Conservation (phyloP, 2,113 vertebrate species). For the Ornithorhynchus anatinus region DNA sequence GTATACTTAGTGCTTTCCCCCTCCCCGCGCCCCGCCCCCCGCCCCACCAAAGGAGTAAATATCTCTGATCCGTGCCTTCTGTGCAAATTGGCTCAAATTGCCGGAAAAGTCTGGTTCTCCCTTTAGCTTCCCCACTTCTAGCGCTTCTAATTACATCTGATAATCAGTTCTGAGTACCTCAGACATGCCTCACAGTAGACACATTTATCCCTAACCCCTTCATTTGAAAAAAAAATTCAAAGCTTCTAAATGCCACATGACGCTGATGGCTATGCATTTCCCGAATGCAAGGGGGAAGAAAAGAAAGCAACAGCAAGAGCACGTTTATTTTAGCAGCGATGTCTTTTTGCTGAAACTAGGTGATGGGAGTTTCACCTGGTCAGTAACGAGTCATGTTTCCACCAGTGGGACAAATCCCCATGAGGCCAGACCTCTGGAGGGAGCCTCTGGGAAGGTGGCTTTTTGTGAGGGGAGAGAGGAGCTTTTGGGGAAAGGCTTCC, state of each 20-base stretch:
- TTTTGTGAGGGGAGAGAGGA: too few relatives aligned
- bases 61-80: neutral
- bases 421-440: too few relatives aligned
- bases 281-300: slow-evolving; percentile 4
- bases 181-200: slow-evolving; percentile 46
- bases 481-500: too few relatives aligned
- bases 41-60: neutral
- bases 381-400: too few relatives aligned
- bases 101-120: slow-evolving; percentile 20
- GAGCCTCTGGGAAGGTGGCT: too few relatives aligned
- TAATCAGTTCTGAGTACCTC: slow-evolving; percentile 51
- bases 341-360: too few relatives aligned
- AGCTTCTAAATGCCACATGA: slow-evolving; percentile 26
- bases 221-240: slow-evolving; percentile 38
- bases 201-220: slow-evolving; percentile 18
- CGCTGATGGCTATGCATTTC: slow-evolving; percentile 33
- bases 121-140: slow-evolving; percentile 26
- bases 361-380: too few relatives aligned
- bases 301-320: too few relatives aligned
- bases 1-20: neutral
- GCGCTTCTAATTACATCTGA: slow-evolving; percentile 39
- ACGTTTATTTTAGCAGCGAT: slow-evolving; percentile 14
- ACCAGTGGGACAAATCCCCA: too few relatives aligned
- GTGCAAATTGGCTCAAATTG: neutral
- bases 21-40: neutral